Percentiles rank a stretch among this genome's conserved stretches.
phyloP scores from a whole-genome alignment of 2,888 invertebrate genomes.

The Cryptus viduatorius region DNA sequence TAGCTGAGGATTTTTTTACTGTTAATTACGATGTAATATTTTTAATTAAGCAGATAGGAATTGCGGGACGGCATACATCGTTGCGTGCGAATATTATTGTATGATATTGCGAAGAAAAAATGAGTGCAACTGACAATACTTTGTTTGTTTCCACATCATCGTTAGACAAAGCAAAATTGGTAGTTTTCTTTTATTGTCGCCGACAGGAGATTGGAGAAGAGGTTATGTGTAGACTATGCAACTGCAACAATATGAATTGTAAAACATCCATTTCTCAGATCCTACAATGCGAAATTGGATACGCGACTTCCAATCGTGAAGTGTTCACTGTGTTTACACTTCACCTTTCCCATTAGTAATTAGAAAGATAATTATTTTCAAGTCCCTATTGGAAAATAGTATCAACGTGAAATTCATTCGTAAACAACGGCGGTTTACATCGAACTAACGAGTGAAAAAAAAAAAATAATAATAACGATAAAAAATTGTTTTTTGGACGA shows the following conservation, averaged over 20 bases:
- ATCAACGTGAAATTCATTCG: background rate
- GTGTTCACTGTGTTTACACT: background rate
- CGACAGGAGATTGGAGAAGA: background rate
- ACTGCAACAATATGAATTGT: background rate
- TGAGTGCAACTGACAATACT: background rate
- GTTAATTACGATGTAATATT: too few species aligned
- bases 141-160: background rate
- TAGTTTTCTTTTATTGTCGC: background rate
- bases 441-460: too few species aligned
- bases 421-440: background rate
- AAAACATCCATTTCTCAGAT: background rate
- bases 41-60: too few species aligned
- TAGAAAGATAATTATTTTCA: background rate
- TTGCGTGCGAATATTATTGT: too few species aligned
- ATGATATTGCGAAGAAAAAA: background rate
- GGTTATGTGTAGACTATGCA: background rate
- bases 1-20: too few species aligned
- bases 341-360: background rate
- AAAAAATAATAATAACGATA: too few species aligned
- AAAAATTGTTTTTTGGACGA: too few species aligned
- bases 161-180: background rate
- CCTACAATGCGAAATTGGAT: background rate
- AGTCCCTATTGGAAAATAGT: background rate
- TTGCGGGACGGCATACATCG: too few species aligned
- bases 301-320: background rate